Conservation (phyloP, 2,797 vertebrate genomes). For the Silurus aristotelis region DNA sequence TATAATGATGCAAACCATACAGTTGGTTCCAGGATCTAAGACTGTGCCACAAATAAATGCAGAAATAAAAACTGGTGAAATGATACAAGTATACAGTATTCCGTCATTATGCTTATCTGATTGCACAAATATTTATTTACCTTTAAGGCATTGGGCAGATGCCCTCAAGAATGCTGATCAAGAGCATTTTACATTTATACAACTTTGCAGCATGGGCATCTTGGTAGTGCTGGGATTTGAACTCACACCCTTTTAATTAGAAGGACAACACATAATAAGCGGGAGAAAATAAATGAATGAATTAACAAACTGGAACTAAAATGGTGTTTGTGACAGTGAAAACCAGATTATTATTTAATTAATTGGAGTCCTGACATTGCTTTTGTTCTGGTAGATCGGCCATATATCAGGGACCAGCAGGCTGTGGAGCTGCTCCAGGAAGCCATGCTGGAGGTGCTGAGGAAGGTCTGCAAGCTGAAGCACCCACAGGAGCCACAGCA, state of each 20-base stretch:
- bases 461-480: constrained; percentile 86
- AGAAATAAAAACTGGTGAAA: neutral
- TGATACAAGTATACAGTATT: neutral
- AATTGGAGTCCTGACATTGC: constrained; percentile 6
- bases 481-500: constrained; percentile 91
- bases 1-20: neutral
- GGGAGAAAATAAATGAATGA: no score
- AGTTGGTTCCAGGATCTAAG: neutral
- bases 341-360: neutral
- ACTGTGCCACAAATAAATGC: neutral
- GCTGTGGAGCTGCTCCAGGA: constrained; percentile 94
- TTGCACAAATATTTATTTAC: neutral
- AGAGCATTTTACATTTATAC: no score
- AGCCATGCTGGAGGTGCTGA: constrained; percentile 85
- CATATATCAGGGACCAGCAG: constrained; percentile 88
- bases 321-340: neutral
- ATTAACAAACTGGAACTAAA: neutral
- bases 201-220: no score
- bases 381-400: constrained; percentile 77
- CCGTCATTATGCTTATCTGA: no score
- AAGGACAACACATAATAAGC: no score
- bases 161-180: no score
- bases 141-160: no score
- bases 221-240: no score
- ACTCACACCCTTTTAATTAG: no score